Percentiles rank a stretch among this genome's conserved stretches.
These are phyloP conservation scores for Melanotaenia nigrans DNA, from an alignment of 2,797 vertebrate genomes.

Conservation along the genomic window DNA sequence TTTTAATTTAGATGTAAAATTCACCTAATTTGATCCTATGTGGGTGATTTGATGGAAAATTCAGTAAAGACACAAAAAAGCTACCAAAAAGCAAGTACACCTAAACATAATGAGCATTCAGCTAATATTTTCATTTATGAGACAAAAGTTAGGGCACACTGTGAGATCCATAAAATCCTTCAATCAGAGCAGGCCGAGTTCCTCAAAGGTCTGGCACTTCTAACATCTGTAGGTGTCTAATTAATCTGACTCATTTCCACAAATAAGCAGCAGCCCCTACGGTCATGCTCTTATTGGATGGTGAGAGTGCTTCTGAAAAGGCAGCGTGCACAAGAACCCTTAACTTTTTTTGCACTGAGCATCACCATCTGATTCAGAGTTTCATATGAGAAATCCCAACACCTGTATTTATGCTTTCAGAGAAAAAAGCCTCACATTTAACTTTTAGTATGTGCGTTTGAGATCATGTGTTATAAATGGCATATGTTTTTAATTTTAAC, in stretches of 20 bases:
- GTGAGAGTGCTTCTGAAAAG: neutral
- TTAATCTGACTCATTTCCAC: conserved; percentile 44
- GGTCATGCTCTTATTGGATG: neutral
- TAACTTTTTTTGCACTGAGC: neutral
- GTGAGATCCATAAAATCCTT: conserved; percentile 14
- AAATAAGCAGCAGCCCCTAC: conserved; percentile 15
- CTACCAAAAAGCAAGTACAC: neutral
- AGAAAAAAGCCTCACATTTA: conserved; percentile 6
- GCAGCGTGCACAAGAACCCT: neutral
- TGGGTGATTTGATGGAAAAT: neutral
- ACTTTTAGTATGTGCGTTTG: neutral
- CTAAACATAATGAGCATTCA: neutral
- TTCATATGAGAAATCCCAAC: conserved; percentile 11
- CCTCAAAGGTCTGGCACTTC: conserved; percentile 44
- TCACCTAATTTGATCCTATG: neutral
- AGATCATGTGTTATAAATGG: neutral
- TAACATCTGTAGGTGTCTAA: conserved; percentile 32
- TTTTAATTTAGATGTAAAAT: neutral
- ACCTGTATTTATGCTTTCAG: conserved; percentile 6
- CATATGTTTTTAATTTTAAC: neutral
- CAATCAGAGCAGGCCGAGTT: conserved; percentile 15
- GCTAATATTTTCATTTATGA: neutral
- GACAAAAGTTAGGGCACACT: too few species aligned
- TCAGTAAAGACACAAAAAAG: neutral
- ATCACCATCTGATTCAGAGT: neutral